Base-by-base conservation (phyloP, 2,797 vertebrate genomes). In the Leptodactylus fallax region DNA sequence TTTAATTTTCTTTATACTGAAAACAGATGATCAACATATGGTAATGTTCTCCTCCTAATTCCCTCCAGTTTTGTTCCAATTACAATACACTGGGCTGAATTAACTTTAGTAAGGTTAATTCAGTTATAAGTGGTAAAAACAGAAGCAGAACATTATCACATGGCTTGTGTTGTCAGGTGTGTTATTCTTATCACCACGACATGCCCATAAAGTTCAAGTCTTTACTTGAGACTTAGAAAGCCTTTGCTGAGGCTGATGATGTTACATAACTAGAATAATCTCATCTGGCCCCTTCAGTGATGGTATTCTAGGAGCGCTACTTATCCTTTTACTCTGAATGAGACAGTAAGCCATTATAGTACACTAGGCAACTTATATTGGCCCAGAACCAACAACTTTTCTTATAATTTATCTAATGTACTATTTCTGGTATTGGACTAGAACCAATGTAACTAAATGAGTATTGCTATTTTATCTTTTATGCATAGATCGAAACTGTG, bases 21-120 rank as follows among this genome's bases (percentile, higher is more conserved):
- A 74, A 51, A 51, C 72, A 76, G 72, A 76, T 76, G 72, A 76
- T 51, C 19, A 53, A 76, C 72, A 76, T 76, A 76, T 76, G 72
- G 72, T 51, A 76, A 51, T 53, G 72, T 53, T 76, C 49, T 76
- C 45, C 45, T 49, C 19, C 47, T 76, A 23, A 76, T 76, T 76
- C 49, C 72, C 72, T 53, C 47, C 49, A n/a, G 72, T 76, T 76
- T 76, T 76, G 72, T 76, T 76, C 21, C 47, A 51, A 76, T 76
- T 76, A 76, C 49, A 76, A 76, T 51, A 76, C 21, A 76, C 72
- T n/a, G 47, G 72, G 47, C 72, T 77, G 49, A 51, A 53, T 77
- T 53, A 53, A 53, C 74, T 77, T 51, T 53, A 12, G 21, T 23
- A 7, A 13, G 74, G 21, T 77, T 53, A 77, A 53, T 53, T 77